Evolutionary conservation across 2,888 invertebrate genomes (phyloP).

Genomic region (Onchidella celtica): DNA sequence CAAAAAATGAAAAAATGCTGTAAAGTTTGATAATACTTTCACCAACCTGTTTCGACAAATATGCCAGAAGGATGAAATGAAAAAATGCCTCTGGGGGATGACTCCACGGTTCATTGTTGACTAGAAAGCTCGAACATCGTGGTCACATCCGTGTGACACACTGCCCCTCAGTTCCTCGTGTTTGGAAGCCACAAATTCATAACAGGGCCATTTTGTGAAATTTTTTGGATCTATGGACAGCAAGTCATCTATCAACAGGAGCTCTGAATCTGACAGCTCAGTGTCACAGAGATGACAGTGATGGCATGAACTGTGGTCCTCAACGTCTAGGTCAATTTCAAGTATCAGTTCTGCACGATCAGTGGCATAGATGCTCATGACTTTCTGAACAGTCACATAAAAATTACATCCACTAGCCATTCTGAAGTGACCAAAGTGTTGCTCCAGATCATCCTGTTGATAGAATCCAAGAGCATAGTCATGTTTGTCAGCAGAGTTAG

Average conservation of each 20-base stretch:
- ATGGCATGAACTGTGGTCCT: neutral
- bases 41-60: neutral
- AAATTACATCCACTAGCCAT: neutral
- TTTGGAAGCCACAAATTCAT: neutral
- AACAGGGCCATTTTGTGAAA: neutral
- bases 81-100: neutral
- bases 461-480: neutral
- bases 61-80: neutral
- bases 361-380: neutral
- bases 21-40: neutral
- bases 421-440: neutral
- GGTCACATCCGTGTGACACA: neutral
- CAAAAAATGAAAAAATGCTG: neutral
- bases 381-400: neutral
- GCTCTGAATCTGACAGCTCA: neutral
- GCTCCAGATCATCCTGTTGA: neutral
- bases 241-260: neutral
- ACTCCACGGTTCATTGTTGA: neutral
- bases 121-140: neutral
- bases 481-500: neutral
- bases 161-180: neutral
- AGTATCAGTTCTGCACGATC: neutral
- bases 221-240: too few species aligned
- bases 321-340: neutral
- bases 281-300: neutral